A percentile compares a stretch with the other conserved stretches of the same genome.
phyloP scores from a whole-genome alignment of 2,113 vertebrate species.

The Bubo scandiacus region DNA sequence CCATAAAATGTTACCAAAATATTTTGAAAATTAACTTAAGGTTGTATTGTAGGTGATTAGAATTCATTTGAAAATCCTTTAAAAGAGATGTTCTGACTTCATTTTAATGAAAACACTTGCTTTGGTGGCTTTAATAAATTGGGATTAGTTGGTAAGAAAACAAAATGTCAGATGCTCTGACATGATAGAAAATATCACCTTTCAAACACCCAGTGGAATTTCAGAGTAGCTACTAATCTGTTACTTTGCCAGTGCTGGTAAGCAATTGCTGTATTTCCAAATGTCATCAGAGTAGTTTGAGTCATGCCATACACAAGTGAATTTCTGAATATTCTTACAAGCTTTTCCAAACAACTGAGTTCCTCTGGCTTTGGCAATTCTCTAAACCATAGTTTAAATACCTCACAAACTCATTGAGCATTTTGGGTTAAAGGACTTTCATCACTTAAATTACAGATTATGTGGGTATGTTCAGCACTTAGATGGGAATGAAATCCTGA shows the following conservation, averaged over 20 bases:
- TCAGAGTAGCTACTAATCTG: background rate
- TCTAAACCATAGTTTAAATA: background rate
- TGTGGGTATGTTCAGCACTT: background rate
- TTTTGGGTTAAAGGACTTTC: background rate
- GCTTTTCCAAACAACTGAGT: background rate
- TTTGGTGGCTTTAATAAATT: slow-evolving; percentile 25
- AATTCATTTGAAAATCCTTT: slow-evolving; percentile 14
- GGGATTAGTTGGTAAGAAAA: background rate
- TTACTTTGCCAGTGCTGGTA: background rate
- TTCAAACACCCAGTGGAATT: background rate
- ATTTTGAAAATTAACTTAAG: slow-evolving; percentile 4
- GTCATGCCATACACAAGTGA: background rate
- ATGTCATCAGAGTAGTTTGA: background rate
- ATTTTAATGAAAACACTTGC: slow-evolving; percentile 23
- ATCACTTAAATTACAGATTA: background rate
- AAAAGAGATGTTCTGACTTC: background rate
- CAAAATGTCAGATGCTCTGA: background rate
- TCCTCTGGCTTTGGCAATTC: background rate
- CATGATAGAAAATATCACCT: background rate
- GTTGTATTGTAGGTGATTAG: background rate
- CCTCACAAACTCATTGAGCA: background rate
- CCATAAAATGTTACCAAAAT: slow-evolving; percentile 37
- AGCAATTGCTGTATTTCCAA: slow-evolving; percentile 8
- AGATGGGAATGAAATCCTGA: background rate
- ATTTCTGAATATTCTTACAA: background rate